These are phyloP conservation scores for Acanthiza pusilla DNA, from an alignment of 2,797 vertebrate genomes.

Conservation along the genomic window DNA sequence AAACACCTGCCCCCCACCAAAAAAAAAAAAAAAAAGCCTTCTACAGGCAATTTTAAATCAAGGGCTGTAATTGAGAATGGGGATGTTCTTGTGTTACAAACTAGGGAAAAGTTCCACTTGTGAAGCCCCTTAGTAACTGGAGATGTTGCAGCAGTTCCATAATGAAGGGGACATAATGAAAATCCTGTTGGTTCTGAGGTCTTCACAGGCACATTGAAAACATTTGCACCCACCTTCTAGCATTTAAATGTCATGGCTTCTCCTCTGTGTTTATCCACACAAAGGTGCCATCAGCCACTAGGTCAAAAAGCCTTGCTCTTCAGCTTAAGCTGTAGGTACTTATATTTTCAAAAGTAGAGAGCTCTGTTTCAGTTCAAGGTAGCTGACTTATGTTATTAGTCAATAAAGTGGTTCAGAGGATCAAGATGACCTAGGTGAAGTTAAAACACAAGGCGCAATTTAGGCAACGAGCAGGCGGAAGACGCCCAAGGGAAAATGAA, in stretches of 20 bases:
- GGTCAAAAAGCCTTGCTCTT: neutral
- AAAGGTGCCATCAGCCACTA: neutral
- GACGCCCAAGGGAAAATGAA: neutral
- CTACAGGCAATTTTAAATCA: neutral
- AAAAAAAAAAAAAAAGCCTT: neutral
- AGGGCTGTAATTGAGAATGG: neutral
- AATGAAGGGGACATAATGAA: neutral
- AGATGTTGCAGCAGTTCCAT: neutral
- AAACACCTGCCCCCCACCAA: neutral
- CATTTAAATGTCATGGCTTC: neutral
- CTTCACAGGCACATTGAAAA: neutral
- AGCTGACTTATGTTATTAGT: neutral
- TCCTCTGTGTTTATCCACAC: neutral
- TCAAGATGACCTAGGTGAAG: neutral
- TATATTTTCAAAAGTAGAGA: neutral
- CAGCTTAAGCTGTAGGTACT: neutral
- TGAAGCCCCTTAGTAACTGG: neutral
- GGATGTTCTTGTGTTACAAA: neutral
- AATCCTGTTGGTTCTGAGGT: neutral
- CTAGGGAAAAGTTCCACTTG: neutral
- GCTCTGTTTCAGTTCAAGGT: neutral
- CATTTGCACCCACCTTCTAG: neutral
- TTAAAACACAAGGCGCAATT: neutral
- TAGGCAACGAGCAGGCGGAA: neutral
- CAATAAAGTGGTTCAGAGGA: neutral